Percentiles rank a stretch among this genome's conserved stretches.
These are phyloP conservation scores for Saturnia japonica DNA, from an alignment of 2,888 invertebrate genomes.

Conservation along the genomic window DNA sequence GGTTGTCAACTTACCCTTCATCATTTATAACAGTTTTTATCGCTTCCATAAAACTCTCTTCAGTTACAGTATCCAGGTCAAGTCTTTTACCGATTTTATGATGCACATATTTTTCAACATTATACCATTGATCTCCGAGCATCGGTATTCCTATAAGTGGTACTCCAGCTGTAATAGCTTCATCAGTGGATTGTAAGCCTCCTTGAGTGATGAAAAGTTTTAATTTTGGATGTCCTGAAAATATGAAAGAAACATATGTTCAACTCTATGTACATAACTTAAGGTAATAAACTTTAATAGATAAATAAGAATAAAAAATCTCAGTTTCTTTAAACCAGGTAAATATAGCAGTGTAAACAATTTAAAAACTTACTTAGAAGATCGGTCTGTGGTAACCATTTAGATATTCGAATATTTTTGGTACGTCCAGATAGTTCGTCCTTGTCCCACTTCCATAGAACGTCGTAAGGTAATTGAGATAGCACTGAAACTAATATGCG, in stretches of 20 bases:
- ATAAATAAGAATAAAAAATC: no score
- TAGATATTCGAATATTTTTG: constrained; percentile 44
- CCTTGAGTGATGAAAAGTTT: constrained; percentile 35
- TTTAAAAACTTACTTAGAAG: constrained; percentile 17
- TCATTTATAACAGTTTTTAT: constrained; percentile 18
- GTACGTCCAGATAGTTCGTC: constrained; percentile 39
- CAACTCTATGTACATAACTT: no score
- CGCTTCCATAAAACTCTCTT: constrained; percentile 13
- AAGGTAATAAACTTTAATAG: no score
- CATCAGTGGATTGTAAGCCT: constrained; percentile 37
- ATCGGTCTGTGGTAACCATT: constrained; percentile 48
- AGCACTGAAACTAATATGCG: constrained; percentile 35
- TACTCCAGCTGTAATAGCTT: constrained; percentile 33
- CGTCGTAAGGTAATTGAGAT: constrained; percentile 39
- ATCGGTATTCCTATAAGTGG: constrained; percentile 37
- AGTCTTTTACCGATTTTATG: constrained; percentile 18
- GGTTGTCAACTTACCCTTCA: constrained; percentile 14
- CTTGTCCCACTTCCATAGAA: constrained; percentile 48
- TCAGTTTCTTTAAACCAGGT: neutral
- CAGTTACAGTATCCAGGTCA: constrained; percentile 15
- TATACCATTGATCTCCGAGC: constrained; percentile 32
- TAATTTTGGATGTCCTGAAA: constrained; percentile 19
- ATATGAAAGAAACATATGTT: no score
- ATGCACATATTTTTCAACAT: constrained; percentile 26
- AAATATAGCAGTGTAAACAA: no score